A percentile compares a stretch with the other conserved stretches of the same genome.
Conservation (phyloP, 2,113 vertebrate genomes). For the Plestiodon gilberti region DNA sequence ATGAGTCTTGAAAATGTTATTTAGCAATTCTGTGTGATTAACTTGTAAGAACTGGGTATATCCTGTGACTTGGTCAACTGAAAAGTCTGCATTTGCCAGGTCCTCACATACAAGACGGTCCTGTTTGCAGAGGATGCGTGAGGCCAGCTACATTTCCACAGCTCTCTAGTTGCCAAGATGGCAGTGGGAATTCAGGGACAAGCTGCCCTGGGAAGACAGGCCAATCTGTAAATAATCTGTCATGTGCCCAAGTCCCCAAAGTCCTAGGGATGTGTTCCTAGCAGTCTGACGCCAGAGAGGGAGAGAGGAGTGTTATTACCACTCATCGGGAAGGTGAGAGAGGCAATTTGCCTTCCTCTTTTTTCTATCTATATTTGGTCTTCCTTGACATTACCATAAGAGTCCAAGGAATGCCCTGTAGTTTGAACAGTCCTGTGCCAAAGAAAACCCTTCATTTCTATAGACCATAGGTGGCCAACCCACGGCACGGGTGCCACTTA, state of each 20-base stretch:
- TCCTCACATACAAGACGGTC: conserved; percentile 12
- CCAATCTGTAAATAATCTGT: conserved; percentile 71
- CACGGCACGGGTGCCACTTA: no score
- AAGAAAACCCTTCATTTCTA: conserved; percentile 30
- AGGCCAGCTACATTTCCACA: conserved; percentile 50
- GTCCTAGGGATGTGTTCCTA: conserved; percentile 55
- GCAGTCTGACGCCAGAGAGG: conserved; percentile 57
- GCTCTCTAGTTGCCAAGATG: conserved; percentile 52
- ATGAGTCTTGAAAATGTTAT: not conserved
- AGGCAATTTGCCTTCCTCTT: not conserved
- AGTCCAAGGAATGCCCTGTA: conserved; percentile 16
- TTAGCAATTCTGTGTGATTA: not conserved
- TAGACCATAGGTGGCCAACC: no score
- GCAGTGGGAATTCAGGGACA: conserved; percentile 51
- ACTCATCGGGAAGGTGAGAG: conserved; percentile 47
- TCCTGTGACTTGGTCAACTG: conserved; percentile 51
- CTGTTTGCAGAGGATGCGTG: conserved; percentile 23
- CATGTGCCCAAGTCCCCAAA: conserved; percentile 65
- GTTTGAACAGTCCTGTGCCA: not conserved
- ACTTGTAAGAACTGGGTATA: conserved; percentile 60
- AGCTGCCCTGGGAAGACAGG: conserved; percentile 40
- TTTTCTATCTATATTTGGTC: conserved; percentile 60
- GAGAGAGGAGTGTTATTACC: conserved; percentile 1
- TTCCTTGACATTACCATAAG: conserved; percentile 5
- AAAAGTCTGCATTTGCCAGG: conserved; percentile 48